Evolutionary conservation across 2,113 vertebrate species (phyloP).

Genomic region (Gavia stellata): DNA sequence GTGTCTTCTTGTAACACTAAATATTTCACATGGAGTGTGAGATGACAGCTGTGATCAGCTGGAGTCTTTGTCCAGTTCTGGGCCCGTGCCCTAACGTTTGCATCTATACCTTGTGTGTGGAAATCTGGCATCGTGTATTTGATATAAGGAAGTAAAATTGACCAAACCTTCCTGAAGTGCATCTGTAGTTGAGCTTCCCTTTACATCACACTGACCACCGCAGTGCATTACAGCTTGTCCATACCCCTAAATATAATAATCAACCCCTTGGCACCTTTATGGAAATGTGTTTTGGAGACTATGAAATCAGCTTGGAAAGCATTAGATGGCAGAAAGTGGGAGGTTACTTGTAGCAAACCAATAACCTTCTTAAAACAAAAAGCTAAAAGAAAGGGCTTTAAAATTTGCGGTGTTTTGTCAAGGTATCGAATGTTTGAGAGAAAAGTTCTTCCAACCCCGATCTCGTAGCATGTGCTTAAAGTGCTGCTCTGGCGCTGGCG

Average conservation of each 20-base stretch:
- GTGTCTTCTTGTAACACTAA: neutral
- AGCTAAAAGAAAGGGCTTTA: neutral
- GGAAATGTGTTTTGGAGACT: constrained; percentile 1
- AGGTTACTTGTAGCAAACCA: neutral
- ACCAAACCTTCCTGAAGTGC: neutral
- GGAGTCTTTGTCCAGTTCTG: neutral
- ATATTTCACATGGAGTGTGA: neutral
- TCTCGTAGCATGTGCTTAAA: fast-evolving
- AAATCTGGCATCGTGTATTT: neutral
- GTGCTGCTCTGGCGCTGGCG: fast-evolving
- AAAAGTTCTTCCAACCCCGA: neutral
- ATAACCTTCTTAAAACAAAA: neutral
- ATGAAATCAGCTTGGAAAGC: neutral
- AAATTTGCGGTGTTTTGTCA: neutral
- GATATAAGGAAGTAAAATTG: neutral
- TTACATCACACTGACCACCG: neutral
- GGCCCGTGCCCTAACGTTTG: neutral
- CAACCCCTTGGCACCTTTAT: constrained; percentile 23
- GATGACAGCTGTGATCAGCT: neutral
- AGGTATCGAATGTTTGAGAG: neutral
- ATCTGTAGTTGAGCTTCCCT: neutral
- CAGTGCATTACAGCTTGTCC: neutral
- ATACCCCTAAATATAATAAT: neutral
- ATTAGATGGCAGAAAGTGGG: neutral
- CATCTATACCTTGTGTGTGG: neutral